phyloP scores from a whole-genome alignment of 2,113 vertebrate genomes.

The Dendrocopos noguchii region DNA sequence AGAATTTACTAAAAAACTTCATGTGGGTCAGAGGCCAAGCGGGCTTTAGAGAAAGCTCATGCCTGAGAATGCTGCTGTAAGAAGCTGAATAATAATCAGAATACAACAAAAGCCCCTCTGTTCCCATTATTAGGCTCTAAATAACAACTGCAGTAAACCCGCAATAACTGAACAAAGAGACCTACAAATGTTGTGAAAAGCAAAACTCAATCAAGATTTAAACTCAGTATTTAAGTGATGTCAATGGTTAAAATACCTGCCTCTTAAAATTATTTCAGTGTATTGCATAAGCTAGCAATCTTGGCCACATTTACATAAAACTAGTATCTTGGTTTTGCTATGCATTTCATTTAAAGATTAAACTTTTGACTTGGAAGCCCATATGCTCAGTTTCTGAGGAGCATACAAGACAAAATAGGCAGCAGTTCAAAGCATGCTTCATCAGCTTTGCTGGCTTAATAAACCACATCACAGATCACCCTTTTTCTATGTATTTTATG shows the following conservation, averaged over 20 bases:
- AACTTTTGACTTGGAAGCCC: not conserved
- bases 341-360: not conserved
- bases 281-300: not conserved
- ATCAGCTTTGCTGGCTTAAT: not conserved
- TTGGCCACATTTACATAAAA: not conserved
- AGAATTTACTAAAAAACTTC: conserved; percentile 64
- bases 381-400: not conserved
- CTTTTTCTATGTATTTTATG: not conserved
- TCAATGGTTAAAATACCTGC: not conserved
- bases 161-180: conserved; percentile 9
- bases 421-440: not conserved
- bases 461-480: not conserved
- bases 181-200: conserved; percentile 18
- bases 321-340: not conserved
- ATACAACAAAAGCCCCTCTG: conserved; percentile 74
- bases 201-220: conserved; percentile 11
- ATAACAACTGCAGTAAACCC: conserved; percentile 26
- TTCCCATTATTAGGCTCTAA: conserved; percentile 44
- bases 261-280: not conserved
- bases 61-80: conserved; percentile 56
- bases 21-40: conserved; percentile 65
- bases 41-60: conserved; percentile 57
- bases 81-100: conserved; percentile 74
- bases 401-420: not conserved
- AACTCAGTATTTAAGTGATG: not conserved